These are phyloP conservation scores for Phenacoccus solenopsis DNA, from an alignment of 1,140 invertebrate genomes.

Conservation along the genomic window DNA sequence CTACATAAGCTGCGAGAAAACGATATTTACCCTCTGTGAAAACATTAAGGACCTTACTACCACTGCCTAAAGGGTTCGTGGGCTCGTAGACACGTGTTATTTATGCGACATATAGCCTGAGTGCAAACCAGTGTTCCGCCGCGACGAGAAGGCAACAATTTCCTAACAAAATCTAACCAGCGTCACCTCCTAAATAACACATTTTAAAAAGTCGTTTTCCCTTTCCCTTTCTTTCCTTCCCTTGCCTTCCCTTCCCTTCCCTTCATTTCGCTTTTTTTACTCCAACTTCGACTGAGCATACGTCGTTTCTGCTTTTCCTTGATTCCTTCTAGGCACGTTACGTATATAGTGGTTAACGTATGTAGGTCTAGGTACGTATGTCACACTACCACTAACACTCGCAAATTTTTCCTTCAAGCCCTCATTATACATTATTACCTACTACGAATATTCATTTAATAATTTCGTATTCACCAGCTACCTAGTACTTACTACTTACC, in stretches of 20 bases:
- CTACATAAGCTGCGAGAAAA: background rate
- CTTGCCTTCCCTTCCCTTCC: background rate
- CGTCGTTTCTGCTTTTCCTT: too few relatives aligned
- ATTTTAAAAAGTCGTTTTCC: background rate
- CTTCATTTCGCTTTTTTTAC: background rate
- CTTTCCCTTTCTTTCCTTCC: background rate
- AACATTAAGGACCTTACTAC: background rate
- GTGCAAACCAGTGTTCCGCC: background rate
- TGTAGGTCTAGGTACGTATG: too few relatives aligned
- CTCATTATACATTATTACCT: too few relatives aligned
- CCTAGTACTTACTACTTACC: too few relatives aligned
- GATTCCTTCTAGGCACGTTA: too few relatives aligned
- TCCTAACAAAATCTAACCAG: background rate
- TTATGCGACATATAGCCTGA: background rate
- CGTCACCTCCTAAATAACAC: background rate
- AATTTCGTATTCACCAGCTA: too few relatives aligned
- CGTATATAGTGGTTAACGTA: too few relatives aligned
- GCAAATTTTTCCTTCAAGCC: too few relatives aligned
- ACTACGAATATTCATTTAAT: too few relatives aligned
- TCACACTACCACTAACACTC: too few relatives aligned
- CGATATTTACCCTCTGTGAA: background rate
- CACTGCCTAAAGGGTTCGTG: background rate
- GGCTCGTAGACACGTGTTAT: slow-evolving; percentile 1
- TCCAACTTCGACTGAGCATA: too few relatives aligned
- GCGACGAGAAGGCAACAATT: background rate